Evolutionary conservation across 1,140 invertebrate species (phyloP).

Genomic region (Drosophila parabipectinata): DNA sequence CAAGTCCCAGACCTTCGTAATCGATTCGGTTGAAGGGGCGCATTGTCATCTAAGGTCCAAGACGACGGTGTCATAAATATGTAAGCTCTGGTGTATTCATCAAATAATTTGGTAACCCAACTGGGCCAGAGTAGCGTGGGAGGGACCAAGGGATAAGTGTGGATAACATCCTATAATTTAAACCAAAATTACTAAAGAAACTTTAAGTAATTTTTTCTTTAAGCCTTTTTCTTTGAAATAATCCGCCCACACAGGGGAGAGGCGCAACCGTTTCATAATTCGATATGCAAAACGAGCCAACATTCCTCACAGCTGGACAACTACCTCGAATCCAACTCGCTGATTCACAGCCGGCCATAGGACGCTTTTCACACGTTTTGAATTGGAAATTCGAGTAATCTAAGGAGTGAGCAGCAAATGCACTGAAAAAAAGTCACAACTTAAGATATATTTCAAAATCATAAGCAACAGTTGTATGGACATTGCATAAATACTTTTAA

Average conservation of each 20-base stretch:
- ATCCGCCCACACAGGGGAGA: neutral
- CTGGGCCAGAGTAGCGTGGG: slow-evolving; percentile 14
- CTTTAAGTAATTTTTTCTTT: no score
- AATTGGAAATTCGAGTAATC: slow-evolving; percentile 60
- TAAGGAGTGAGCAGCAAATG: neutral
- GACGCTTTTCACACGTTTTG: slow-evolving; percentile 57
- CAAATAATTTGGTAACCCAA: slow-evolving; percentile 17
- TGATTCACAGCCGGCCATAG: slow-evolving; percentile 46
- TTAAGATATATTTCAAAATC: neutral
- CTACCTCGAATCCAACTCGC: slow-evolving; percentile 15
- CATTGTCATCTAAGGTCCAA: neutral
- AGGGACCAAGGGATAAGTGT: neutral
- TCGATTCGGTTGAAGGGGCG: slow-evolving; percentile 31
- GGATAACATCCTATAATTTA: neutral
- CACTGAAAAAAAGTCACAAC: neutral
- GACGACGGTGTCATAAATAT: slow-evolving; percentile 43
- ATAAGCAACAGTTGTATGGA: no score
- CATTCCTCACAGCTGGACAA: slow-evolving; percentile 42
- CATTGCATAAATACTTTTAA: neutral
- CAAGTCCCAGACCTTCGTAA: slow-evolving; percentile 41
- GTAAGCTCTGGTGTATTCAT: slow-evolving; percentile 23
- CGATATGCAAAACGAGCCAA: slow-evolving; percentile 26
- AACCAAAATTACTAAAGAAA: neutral
- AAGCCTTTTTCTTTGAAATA: slow-evolving; percentile 1
- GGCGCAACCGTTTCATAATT: slow-evolving; percentile 31